These are phyloP conservation scores for Ifrita kowaldi DNA, from an alignment of 2,113 vertebrate species.

Conservation along the genomic window DNA sequence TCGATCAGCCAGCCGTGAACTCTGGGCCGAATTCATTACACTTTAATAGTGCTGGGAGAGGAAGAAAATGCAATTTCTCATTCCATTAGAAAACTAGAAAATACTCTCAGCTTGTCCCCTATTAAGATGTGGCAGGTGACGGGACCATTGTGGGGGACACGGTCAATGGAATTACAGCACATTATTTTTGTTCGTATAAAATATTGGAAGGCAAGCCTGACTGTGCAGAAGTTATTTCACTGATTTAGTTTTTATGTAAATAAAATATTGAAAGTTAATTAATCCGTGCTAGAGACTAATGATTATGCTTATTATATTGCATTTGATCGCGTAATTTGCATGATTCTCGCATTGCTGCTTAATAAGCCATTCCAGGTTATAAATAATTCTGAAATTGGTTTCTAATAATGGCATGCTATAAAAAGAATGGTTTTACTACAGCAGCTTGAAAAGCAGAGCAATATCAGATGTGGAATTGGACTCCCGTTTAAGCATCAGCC, in stretches of 20 bases:
- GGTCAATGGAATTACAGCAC: slow-evolving; percentile 76
- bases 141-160: slow-evolving; percentile 83
- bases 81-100: slow-evolving; percentile 90
- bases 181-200: slow-evolving; percentile 81
- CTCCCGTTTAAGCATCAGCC: slow-evolving; percentile 67
- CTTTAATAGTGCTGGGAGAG: slow-evolving; percentile 87
- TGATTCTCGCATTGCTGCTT: slow-evolving; percentile 91
- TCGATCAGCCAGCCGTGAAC: slow-evolving; percentile 93
- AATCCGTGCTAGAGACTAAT: slow-evolving; percentile 88
- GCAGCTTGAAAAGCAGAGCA: slow-evolving; percentile 70
- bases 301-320: slow-evolving; percentile 90
- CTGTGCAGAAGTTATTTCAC: slow-evolving; percentile 84
- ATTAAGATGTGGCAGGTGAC: slow-evolving; percentile 96
- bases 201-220: slow-evolving; percentile 82
- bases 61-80: slow-evolving; percentile 97
- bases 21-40: slow-evolving; percentile 93
- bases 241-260: slow-evolving; percentile 94
- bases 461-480: slow-evolving; percentile 64
- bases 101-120: slow-evolving; percentile 86
- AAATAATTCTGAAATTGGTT: slow-evolving; percentile 89
- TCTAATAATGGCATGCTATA: slow-evolving; percentile 87
- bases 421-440: slow-evolving; percentile 83
- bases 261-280: slow-evolving; percentile 84
- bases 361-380: slow-evolving; percentile 90
- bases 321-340: slow-evolving; percentile 89